Base-by-base conservation (phyloP, 2,113 vertebrate species). In the Cryptomyrus ogoouensis region DNA sequence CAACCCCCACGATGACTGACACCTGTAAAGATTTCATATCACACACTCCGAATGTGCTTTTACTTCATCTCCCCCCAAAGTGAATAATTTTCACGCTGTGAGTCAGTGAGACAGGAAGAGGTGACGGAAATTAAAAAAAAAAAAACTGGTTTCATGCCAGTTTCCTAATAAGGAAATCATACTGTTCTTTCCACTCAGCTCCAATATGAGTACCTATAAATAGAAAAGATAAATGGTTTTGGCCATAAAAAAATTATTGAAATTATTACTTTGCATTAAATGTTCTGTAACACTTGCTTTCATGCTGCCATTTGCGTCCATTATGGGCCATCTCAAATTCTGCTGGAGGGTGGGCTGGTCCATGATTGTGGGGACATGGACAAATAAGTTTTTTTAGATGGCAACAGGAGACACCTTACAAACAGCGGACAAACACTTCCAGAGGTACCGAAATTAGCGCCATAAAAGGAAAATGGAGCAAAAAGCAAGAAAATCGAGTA, bases 21-120 rank as follows among this genome's bases (percentile, higher is more conserved):
- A 87, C 85, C 85, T 87, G 85, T 53, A 87, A 52, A 87, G 85
- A 87, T 52, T 87, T 42, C 31, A 53, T 87, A 87, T 87, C 50
- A 56, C 85, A 87, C n/a, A 87, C 27, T 53, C 17, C 2, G 8
- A 90, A 58, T 92, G 66, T 91, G 24, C n/a, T 42, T 91, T 91
- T 87, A 42, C 27, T 50, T 42, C 87, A 74, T 80, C 58, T 87
- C 21, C 47, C 19, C 83, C 4, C 9, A 46, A 42, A 83, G 42
- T 84, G 52, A 44, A 89, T 84, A 44, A 56, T 31, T 44, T 84
- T 90, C 70, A 53, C 70, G 17, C 85, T 53, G 50, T 27, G 27
- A 87, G 85, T 19, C 13, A 24, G n/a, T 49, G 49, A 87, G 47
- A 53, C 21, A 35, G 19, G 83, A 44, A 47, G 39, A 21, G 44